Evolutionary conservation across 2,797 vertebrate genomes (phyloP).

Genomic region (Novumbra hubbsi): DNA sequence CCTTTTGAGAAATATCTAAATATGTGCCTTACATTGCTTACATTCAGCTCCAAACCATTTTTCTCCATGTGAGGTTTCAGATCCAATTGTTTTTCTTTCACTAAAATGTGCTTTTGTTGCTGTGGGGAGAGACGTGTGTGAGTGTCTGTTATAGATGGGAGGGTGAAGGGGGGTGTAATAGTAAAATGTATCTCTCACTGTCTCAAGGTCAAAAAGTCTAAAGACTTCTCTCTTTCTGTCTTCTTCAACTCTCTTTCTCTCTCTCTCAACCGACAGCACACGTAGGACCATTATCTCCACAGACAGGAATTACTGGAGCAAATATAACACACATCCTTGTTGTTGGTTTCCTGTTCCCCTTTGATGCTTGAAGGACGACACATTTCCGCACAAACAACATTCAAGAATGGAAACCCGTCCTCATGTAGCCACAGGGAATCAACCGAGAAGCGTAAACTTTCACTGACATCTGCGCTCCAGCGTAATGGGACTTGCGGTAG

Average conservation of each 20-base stretch:
- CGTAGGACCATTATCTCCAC: conserved; percentile 18
- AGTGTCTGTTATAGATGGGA: too few species aligned
- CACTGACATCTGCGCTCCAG: not conserved
- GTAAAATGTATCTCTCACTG: not conserved
- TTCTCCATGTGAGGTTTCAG: too few species aligned
- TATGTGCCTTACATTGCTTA: too few species aligned
- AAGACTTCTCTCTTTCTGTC: not conserved
- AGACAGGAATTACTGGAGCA: not conserved
- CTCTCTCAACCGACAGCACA: conserved; percentile 33
- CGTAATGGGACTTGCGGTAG: not conserved
- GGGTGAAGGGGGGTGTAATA: too few species aligned
- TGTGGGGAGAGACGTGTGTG: too few species aligned
- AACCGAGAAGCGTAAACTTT: not conserved
- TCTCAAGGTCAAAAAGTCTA: not conserved
- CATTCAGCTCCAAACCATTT: too few species aligned
- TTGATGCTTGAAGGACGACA: not conserved
- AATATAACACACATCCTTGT: not conserved
- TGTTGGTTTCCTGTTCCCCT: not conserved
- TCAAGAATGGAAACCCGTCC: not conserved
- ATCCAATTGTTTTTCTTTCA: too few species aligned
- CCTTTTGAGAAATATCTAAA: too few species aligned
- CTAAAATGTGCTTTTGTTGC: too few species aligned
- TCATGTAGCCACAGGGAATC: not conserved
- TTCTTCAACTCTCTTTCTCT: not conserved
- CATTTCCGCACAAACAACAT: not conserved